Evolutionary conservation across 2,888 invertebrate species (phyloP).

Genomic region (Drosophila helvetica): DNA sequence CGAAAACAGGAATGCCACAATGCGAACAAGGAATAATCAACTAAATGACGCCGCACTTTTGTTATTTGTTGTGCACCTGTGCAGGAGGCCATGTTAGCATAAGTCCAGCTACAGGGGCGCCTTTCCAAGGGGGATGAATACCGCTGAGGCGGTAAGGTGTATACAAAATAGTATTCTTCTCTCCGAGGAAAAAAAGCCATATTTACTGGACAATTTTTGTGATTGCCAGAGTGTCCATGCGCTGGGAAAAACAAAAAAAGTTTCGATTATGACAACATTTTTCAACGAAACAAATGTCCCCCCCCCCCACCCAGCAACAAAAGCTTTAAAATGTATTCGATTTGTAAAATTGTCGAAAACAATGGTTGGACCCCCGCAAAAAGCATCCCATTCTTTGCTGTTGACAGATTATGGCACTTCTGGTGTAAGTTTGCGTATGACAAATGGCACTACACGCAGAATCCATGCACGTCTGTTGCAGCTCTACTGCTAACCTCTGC

Average conservation of each 20-base stretch:
- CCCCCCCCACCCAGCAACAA: too few species aligned
- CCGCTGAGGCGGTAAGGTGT: too few species aligned
- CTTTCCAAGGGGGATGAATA: neutral
- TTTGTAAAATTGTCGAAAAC: neutral
- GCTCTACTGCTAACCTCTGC: neutral
- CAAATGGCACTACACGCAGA: slow-evolving; percentile 37
- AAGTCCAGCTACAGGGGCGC: slow-evolving; percentile 22
- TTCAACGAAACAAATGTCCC: neutral
- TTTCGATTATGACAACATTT: neutral
- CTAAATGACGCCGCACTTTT: slow-evolving; percentile 57
- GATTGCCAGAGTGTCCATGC: neutral
- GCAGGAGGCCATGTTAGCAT: slow-evolving; percentile 8
- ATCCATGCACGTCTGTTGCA: slow-evolving; percentile 19
- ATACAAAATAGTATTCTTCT: neutral
- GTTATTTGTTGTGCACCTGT: slow-evolving; percentile 48
- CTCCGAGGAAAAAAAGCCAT: too few species aligned
- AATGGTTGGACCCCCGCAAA: too few species aligned
- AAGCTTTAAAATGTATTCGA: neutral
- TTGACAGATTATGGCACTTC: slow-evolving; percentile 33
- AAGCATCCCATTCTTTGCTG: slow-evolving; percentile 9
- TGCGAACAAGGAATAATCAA: slow-evolving; percentile 58
- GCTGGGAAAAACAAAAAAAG: neutral
- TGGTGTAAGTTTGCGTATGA: slow-evolving; percentile 42
- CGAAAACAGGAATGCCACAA: slow-evolving; percentile 30
- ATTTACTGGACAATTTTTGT: neutral